Evolutionary conservation across 2,113 vertebrate species (phyloP), one percentile per base, ranked within the genome.

Genomic region (Eurystomus gularis): DNA sequence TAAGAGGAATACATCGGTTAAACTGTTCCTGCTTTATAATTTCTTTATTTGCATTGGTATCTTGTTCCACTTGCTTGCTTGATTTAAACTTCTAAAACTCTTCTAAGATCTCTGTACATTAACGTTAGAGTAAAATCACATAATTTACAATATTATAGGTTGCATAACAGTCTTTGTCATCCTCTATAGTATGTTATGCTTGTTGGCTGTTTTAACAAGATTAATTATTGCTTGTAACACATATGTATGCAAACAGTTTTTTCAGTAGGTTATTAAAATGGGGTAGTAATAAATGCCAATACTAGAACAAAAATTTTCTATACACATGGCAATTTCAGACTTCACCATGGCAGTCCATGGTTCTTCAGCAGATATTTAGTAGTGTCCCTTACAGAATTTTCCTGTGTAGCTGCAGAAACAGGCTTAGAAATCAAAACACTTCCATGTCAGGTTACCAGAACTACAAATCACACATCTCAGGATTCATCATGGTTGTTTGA

Each of bases 1-100:
- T 99, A 98, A 86, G 39, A 55, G 40, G 42, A 29, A 54, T 69
- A 13, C 0, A 48, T 69, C 25, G 39, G 21, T 76, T 60, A 52
- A 82, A 82, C 31, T 69, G 61, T 72, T 37, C 20, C 57, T 76
- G 11, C 29, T 69, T 65, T 77, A 39, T 62, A 14, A 57, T 70
- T 90, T 90, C 55, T 88, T 86, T 4, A 11, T 88, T 90, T 95
- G 17, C 49, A 29, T 62, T 82, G 28, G 2, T 86, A 35, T 39
- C 52, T 48, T 85, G 8, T 44, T 88, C 20, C 3, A 9, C 86
- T 86, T 91, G 65, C 85, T 94, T 90, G 78, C 62, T 83, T 83
- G 76, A 64, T 90, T 82, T 35, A 55, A 70, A 75, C 55, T 66
- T 82, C 35, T 82, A 58, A 87, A 89, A 54, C 25, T n/a, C 9